Evolutionary conservation across 2,888 invertebrate genomes (phyloP).

Genomic region (Argyra leucocephala): DNA sequence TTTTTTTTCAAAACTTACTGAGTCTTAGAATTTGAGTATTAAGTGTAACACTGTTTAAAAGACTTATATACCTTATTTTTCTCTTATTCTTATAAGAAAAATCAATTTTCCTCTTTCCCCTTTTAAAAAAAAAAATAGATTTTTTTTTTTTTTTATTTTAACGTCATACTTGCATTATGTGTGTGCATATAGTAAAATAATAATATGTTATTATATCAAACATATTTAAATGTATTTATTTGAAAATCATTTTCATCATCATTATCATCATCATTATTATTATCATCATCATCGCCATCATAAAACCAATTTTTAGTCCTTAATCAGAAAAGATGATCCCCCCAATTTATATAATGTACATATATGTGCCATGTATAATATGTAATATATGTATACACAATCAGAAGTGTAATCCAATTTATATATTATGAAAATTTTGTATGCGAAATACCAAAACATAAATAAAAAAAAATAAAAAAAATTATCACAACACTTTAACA

Average conservation of each 20-base stretch:
- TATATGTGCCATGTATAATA: too few relatives aligned
- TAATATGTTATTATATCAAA: not conserved
- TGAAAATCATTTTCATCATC: too few relatives aligned
- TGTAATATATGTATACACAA: not conserved
- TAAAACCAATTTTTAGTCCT: constrained; percentile 2
- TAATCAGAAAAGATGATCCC: constrained; percentile 6
- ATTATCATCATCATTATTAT: too few relatives aligned
- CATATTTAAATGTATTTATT: too few relatives aligned
- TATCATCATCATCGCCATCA: not conserved
- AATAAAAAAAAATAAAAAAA: not conserved
- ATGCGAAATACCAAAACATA: not conserved
- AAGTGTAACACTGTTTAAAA: too few relatives aligned
- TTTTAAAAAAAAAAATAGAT: too few relatives aligned
- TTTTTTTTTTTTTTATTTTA: too few relatives aligned
- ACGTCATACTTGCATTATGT: not conserved
- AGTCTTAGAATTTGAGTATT: too few relatives aligned
- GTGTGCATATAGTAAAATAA: not conserved
- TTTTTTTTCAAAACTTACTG: too few relatives aligned
- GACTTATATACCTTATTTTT: too few relatives aligned
- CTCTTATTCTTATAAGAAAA: too few relatives aligned
- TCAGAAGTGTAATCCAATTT: not conserved
- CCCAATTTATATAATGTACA: not conserved
- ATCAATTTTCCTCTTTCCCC: too few relatives aligned
- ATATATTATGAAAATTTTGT: not conserved
- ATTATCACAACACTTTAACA: constrained; percentile 2